Evolutionary conservation across 2,888 invertebrate genomes (phyloP).

Genomic region (Nomada ruficornis): DNA sequence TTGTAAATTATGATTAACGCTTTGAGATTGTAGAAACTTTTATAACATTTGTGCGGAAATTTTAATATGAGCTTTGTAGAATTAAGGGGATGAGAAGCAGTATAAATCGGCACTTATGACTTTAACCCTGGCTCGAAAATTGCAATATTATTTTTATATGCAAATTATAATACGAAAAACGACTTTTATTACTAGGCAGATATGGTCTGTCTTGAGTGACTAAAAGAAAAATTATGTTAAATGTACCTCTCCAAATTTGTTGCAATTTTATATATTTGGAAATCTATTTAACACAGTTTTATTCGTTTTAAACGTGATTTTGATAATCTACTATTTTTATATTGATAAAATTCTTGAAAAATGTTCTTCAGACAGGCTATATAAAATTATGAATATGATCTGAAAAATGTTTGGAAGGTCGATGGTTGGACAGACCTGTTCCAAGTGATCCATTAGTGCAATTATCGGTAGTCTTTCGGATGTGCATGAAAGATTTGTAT

Average conservation of each 20-base stretch:
- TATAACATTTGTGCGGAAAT: not conserved
- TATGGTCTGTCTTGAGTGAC: too few species aligned
- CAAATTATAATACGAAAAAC: not conserved
- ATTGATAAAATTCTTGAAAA: not conserved
- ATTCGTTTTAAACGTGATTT: not conserved
- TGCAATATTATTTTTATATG: not conserved
- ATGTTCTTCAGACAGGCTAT: not conserved
- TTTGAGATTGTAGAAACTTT: not conserved
- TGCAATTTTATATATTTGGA: not conserved
- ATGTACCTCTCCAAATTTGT: conserved; percentile 3
- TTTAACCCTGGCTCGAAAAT: not conserved
- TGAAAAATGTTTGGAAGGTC: conserved; percentile 1
- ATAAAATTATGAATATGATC: not conserved
- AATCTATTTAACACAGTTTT: too few species aligned
- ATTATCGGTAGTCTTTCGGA: conserved; percentile 58
- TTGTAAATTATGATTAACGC: not conserved
- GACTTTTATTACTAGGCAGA: not conserved
- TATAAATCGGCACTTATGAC: not conserved
- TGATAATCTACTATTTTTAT: not conserved
- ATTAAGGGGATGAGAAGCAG: not conserved
- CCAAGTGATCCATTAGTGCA: conserved; percentile 64
- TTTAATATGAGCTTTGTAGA: not conserved
- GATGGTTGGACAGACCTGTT: conserved; percentile 48
- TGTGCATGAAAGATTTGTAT: conserved; percentile 44
- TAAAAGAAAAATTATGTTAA: not conserved